Evolutionary conservation across 1,140 invertebrate species (phyloP).

Genomic region (Diorhabda carinulata): DNA sequence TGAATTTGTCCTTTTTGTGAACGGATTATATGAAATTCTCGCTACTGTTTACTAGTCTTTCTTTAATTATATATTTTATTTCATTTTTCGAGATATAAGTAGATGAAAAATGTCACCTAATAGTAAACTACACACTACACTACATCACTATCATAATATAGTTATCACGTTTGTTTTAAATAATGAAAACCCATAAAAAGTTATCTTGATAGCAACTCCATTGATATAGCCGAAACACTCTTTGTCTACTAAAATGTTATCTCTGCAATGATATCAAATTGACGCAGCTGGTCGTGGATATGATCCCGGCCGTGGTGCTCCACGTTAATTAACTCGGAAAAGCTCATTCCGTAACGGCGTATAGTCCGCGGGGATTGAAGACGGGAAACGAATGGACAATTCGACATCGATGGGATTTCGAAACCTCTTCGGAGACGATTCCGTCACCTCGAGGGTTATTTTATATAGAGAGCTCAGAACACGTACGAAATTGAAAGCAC

Average conservation of each 20-base stretch:
- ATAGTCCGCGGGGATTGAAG: neutral
- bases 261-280: neutral
- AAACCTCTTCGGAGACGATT: conserved; percentile 20
- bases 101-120: no score
- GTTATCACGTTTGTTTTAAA: no score
- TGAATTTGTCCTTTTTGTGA: neutral
- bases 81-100: no score
- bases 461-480: conserved; percentile 11
- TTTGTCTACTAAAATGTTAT: neutral
- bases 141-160: no score
- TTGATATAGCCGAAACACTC: neutral
- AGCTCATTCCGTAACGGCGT: conserved; percentile 1
- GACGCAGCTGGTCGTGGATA: conserved; percentile 1
- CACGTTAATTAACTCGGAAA: conserved; percentile 20
- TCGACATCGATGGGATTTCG: conserved; percentile 19
- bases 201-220: no score
- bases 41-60: neutral
- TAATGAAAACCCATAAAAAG: no score
- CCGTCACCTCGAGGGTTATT: conserved; percentile 18
- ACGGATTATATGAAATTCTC: conserved; percentile 2
- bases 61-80: neutral
- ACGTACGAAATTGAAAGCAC: conserved; percentile 17
- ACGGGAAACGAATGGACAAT: conserved; percentile 9
- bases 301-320: neutral
- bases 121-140: no score